phyloP scores from a whole-genome alignment of 2,113 vertebrate genomes.

The Callopanchax toddi region DNA sequence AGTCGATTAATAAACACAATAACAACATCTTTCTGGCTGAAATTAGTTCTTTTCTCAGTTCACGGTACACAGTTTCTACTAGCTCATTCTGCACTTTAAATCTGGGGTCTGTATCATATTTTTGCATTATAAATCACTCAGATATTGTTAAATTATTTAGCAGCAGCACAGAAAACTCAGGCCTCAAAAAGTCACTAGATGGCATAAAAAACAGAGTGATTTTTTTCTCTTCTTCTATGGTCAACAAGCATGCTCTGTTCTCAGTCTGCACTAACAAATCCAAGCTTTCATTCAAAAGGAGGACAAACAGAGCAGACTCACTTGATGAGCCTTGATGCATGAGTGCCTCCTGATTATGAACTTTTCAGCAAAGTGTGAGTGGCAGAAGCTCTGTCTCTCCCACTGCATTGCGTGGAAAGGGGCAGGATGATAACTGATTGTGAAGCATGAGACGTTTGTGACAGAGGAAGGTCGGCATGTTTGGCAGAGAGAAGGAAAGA shows the following conservation, averaged over 20 bases:
- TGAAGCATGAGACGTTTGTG: slow-evolving; percentile 23
- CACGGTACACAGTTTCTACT: slow-evolving; percentile 4
- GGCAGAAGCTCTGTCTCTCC: slow-evolving; percentile 34
- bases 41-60: slow-evolving; percentile 4
- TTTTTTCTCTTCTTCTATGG: slow-evolving; percentile 22
- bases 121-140: slow-evolving; percentile 54
- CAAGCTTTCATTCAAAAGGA: slow-evolving; percentile 25
- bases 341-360: slow-evolving; percentile 43
- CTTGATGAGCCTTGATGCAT: slow-evolving; percentile 2
- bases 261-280: slow-evolving; percentile 19
- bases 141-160: slow-evolving; percentile 53
- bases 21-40: slow-evolving; percentile 14
- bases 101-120: slow-evolving; percentile 33
- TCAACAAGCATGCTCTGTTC: slow-evolving; percentile 23
- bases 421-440: slow-evolving; percentile 23
- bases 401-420: neutral
- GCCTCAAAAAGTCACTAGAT: slow-evolving; percentile 16
- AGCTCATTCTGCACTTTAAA: slow-evolving; percentile 15
- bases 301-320: slow-evolving; percentile 13
- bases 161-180: neutral
- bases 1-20: slow-evolving; percentile 21
- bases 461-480: slow-evolving; percentile 33
- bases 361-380: slow-evolving; percentile 43
- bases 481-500: slow-evolving; percentile 5
- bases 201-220: slow-evolving; percentile 17